Conservation (phyloP, 2,888 invertebrate genomes). For the Heliconius ismenius region DNA sequence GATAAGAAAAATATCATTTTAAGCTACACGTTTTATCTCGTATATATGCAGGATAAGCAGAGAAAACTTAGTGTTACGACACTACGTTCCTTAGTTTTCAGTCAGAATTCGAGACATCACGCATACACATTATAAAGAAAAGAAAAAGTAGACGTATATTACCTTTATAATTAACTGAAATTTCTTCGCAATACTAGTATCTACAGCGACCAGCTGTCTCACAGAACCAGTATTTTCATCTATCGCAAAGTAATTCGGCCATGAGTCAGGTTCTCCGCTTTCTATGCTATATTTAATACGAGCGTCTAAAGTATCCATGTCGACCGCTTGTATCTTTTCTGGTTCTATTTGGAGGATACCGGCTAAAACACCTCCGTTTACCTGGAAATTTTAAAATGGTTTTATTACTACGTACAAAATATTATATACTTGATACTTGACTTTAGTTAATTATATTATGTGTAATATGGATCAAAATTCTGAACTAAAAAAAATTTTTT, state of each 20-base stretch:
- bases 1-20: too few species aligned
- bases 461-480: too few species aligned
- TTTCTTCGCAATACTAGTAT: slow-evolving; percentile 89
- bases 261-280: slow-evolving; percentile 89
- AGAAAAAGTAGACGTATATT: slow-evolving; percentile 22
- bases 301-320: slow-evolving; percentile 93
- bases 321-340: slow-evolving; percentile 94
- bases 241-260: slow-evolving; percentile 90
- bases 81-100: too few species aligned
- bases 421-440: too few species aligned
- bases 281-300: slow-evolving; percentile 91
- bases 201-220: slow-evolving; percentile 90
- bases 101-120: too few species aligned
- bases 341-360: slow-evolving; percentile 92
- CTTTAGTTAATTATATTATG: too few species aligned
- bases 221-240: slow-evolving; percentile 90
- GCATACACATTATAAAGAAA: too few species aligned
- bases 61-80: too few species aligned
- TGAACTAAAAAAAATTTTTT: too few species aligned
- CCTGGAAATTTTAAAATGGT: slow-evolving; percentile 67
- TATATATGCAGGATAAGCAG: too few species aligned
- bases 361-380: slow-evolving; percentile 90
- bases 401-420: too few species aligned
- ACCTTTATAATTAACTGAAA: slow-evolving; percentile 92
- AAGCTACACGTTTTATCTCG: neutral